Conservation (phyloP, 2,113 vertebrate genomes). For the Grallaria varia region DNA sequence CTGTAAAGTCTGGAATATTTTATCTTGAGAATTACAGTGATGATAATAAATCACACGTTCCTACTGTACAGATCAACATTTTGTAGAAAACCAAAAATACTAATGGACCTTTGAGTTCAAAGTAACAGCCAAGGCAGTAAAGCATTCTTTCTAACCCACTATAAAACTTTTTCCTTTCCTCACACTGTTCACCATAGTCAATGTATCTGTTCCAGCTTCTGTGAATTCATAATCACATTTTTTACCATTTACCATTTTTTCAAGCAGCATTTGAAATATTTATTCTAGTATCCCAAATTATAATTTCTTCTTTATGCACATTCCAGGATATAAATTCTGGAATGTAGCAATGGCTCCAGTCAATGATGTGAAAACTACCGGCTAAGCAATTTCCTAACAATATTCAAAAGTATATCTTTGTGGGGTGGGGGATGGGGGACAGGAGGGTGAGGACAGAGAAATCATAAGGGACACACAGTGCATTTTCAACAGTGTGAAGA, state of each 20-base stretch:
- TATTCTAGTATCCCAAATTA: background rate
- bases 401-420: background rate
- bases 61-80: background rate
- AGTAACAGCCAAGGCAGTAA: background rate
- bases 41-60: background rate
- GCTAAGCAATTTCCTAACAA: background rate
- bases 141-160: background rate
- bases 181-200: background rate
- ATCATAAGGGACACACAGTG: background rate
- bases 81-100: background rate
- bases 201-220: background rate
- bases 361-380: background rate
- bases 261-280: background rate
- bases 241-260: background rate
- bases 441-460: too few relatives aligned
- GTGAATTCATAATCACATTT: background rate
- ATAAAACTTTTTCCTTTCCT: background rate
- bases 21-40: background rate
- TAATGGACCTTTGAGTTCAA: background rate
- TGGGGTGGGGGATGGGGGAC: background rate
- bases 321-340: background rate
- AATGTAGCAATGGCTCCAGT: background rate
- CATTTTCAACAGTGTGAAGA: background rate
- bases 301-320: background rate
- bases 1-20: background rate